Percentiles rank a stretch among this genome's conserved stretches.
phyloP scores from a whole-genome alignment of 2,888 invertebrate species.

The Acanthococcus lagerstroemiae region DNA sequence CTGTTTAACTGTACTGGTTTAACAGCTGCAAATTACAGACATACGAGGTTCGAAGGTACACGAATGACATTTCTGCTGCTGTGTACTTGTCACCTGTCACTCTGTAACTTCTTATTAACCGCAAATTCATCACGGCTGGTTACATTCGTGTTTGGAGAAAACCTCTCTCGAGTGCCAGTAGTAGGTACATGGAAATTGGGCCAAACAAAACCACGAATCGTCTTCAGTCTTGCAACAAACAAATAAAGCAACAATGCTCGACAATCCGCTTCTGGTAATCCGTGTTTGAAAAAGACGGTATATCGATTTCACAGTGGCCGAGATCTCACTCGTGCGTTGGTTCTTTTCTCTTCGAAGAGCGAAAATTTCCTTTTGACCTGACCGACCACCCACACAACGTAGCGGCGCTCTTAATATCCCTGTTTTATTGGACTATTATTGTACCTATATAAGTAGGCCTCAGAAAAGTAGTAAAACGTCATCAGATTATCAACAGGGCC shows the following conservation, averaged over 20 bases:
- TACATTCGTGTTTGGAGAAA: too few species aligned
- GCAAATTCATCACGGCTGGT: too few species aligned
- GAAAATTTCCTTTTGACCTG: background rate
- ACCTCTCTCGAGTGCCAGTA: too few species aligned
- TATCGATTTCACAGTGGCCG: background rate
- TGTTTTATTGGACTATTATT: conserved; percentile 24
- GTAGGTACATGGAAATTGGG: too few species aligned
- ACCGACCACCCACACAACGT: conserved; percentile 24
- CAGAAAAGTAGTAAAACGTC: conserved; percentile 18
- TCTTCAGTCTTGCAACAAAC: background rate
- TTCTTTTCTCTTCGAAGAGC: background rate
- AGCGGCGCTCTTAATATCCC: conserved; percentile 14
- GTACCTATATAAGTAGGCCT: conserved; percentile 19
- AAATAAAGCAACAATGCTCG: background rate
- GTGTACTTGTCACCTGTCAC: too few species aligned
- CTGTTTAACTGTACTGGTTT: too few species aligned
- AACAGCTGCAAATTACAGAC: too few species aligned
- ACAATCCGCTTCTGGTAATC: background rate
- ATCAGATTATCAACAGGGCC: conserved; percentile 20
- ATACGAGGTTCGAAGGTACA: too few species aligned
- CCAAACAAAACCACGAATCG: background rate
- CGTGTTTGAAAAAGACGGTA: background rate
- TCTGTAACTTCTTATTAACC: too few species aligned
- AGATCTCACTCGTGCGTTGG: background rate
- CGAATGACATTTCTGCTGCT: too few species aligned